Evolutionary conservation across 2,888 invertebrate species (phyloP), one percentile per base, ranked within the genome.

Genomic region (Dichetophora obliterata): DNA sequence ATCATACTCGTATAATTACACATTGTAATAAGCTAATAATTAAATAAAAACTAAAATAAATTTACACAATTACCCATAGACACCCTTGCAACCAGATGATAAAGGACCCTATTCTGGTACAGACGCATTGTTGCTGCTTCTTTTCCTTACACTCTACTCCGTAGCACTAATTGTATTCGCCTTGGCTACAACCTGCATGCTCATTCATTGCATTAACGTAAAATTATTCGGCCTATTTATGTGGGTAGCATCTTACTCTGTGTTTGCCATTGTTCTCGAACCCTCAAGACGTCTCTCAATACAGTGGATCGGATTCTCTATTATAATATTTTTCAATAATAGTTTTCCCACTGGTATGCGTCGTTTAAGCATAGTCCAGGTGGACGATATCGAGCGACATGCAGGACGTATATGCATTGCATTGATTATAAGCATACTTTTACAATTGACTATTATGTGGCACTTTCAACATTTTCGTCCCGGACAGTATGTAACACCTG

Each of bases 231-330:
- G 79, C 0, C 19, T 83, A 11, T 59, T 82, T 0, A 31, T 84
- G 34, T 86, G 86, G 86, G 37, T 86, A 1, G 80, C 82, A 5
- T 81, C 81, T 8, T 87, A 84, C 78, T 82, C 84, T 2, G 75
- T 83, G 4, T 87, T 85, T 72, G 77, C 83, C 0, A 77, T 84
- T 6, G 75, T 85, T 1, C 37, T 86, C 16, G 81, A 82, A 9
- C 57, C 37, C 78, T 79, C 27, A 76, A 81, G 52, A 81, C 81
- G 82, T 81, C 81, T 52, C 37, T 79, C 71, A 71, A 78, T 22
- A 14, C 50, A 70, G 77, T 77, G 77, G 16, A 74, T 83, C 0
- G 74, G 82, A 9, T 76, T 83, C 22, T 81, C 84, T 68, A 78
- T 83, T 61, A 24, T 81, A 9, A 0, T 78, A 11, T 87, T 86